Conservation (phyloP, 2,113 vertebrate species). For the Gila orcuttii region DNA sequence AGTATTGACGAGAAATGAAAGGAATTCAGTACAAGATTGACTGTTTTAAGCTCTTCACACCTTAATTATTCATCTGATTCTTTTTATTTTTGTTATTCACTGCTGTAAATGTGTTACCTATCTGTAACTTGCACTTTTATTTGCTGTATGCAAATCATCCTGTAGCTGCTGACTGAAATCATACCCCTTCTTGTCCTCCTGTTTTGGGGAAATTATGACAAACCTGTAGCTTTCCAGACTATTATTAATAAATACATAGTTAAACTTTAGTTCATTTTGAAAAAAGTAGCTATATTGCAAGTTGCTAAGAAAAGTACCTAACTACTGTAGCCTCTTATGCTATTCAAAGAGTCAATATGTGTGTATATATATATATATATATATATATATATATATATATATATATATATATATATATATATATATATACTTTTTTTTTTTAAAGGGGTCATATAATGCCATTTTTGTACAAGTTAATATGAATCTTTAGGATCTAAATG, state of each 20-base stretch:
- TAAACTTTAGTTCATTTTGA: neutral
- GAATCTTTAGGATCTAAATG: too few species aligned
- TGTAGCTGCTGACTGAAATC: slow-evolving; percentile 74
- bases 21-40: slow-evolving; percentile 56
- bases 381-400: too few species aligned
- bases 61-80: slow-evolving; percentile 68
- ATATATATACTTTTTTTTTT: too few species aligned
- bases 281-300: neutral
- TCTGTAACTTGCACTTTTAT: slow-evolving; percentile 49
- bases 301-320: too few species aligned
- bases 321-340: too few species aligned
- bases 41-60: slow-evolving; percentile 50
- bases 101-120: slow-evolving; percentile 63
- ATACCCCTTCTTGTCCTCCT: slow-evolving; percentile 63
- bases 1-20: slow-evolving; percentile 58
- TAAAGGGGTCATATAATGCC: too few species aligned
- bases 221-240: neutral
- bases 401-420: too few species aligned
- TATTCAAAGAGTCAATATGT: too few species aligned
- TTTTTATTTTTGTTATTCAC: slow-evolving; percentile 13
- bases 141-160: slow-evolving; percentile 70
- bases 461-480: too few species aligned
- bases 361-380: too few species aligned
- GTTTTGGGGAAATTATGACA: neutral
- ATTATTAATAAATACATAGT: neutral